These are phyloP conservation scores for Paraescarpia echinospica DNA, from an alignment of 1,140 invertebrate species.

Conservation along the genomic window DNA sequence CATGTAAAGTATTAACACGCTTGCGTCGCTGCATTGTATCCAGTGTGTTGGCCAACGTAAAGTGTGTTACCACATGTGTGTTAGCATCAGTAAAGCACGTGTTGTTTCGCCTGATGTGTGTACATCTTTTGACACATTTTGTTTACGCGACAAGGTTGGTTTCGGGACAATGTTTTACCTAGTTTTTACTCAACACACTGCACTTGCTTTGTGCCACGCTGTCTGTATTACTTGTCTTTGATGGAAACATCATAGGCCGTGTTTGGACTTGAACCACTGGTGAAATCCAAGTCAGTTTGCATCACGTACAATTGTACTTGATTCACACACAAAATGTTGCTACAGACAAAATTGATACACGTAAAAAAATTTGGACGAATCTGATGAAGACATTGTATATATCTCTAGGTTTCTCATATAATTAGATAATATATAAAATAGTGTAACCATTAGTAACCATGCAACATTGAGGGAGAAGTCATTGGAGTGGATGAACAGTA, in stretches of 20 bases:
- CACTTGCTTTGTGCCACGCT: not conserved
- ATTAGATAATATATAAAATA: not conserved
- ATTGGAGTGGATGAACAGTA: not conserved
- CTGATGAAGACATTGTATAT: not conserved
- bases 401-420: not conserved
- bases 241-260: not conserved
- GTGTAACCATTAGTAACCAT: not conserved
- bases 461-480: not conserved
- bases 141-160: not conserved
- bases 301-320: too few relatives aligned
- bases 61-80: not conserved
- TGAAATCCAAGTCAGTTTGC: not conserved
- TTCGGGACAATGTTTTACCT: not conserved
- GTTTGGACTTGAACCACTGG: not conserved
- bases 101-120: not conserved
- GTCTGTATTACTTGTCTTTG: not conserved
- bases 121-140: not conserved
- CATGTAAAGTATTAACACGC: not conserved
- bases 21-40: not conserved
- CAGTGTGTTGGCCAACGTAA: not conserved
- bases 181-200: not conserved
- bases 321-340: too few relatives aligned
- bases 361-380: not conserved
- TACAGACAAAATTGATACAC: too few relatives aligned
- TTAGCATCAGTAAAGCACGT: not conserved